A percentile compares a stretch with the other conserved stretches of the same genome.
These are phyloP conservation scores for Drosophila kambysellisi DNA, from an alignment of 2,888 invertebrate genomes.

Conservation along the genomic window DNA sequence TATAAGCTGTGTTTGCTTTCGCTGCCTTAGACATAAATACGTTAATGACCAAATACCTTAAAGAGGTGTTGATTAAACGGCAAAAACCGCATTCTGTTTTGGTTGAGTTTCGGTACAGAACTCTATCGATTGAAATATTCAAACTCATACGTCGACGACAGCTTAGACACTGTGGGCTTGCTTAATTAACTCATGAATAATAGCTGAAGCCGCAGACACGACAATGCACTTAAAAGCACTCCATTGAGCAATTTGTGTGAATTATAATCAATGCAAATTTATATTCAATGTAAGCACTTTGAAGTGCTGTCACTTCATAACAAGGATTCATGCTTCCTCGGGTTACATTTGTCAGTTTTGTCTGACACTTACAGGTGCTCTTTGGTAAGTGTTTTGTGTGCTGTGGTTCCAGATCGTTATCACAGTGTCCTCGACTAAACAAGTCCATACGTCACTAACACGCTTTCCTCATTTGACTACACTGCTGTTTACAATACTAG, in stretches of 20 bases:
- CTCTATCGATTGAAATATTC: conserved; percentile 11
- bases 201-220: conserved; percentile 24
- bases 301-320: background rate
- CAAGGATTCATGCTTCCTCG: background rate
- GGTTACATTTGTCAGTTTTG: background rate
- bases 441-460: background rate
- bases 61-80: conserved; percentile 25
- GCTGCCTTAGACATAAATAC: conserved; percentile 6
- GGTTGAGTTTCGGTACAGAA: background rate
- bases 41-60: conserved; percentile 26
- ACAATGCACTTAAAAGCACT: conserved; percentile 42
- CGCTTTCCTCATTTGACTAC: background rate
- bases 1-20: background rate
- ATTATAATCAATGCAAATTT: conserved; percentile 38
- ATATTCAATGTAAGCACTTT: conserved; percentile 6
- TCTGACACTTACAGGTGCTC: background rate
- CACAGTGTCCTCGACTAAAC: background rate
- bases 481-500: background rate
- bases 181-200: conserved; percentile 19
- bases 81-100: background rate
- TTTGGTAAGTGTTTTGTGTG: background rate
- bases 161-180: background rate
- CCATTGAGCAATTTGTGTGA: conserved; percentile 44
- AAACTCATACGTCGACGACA: background rate
- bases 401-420: background rate